Base-by-base conservation (phyloP, 2,888 invertebrate genomes). In the Myopa tessellatipennis region DNA sequence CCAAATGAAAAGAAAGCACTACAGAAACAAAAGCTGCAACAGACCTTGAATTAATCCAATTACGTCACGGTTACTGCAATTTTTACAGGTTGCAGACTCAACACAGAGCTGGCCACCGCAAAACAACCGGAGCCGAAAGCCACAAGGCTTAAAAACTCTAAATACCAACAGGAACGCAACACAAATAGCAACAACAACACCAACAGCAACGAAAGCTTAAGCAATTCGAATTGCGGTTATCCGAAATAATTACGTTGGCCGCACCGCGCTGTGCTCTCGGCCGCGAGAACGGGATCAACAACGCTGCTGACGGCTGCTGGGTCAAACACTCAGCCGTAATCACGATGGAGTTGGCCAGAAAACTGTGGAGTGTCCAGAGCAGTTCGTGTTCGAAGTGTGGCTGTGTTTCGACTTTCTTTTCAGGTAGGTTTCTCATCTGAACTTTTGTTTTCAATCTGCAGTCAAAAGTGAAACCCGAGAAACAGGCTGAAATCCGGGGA, bases 31-130 rank as follows among this genome's bases (percentile, higher is more conserved):
- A 55, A n/a, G 60, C 38, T 60, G 58, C 74, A 74, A 12, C 75
- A 60, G 60, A 69, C 75, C 75, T 68, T 75, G 75, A 75, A 75
- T 75, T 69, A 65, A 69, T 75, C 75, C 69, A 75, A 75, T 75
- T 75, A 75, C 69, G 58, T 34, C 60, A 60, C 75, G 45, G 58
- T 34, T 50, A 45, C 45, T 14, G 50, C 58, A 63, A 58, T 18
- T 52, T 65, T 65, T 65, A 18, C 63, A 65, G 73, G n/a, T 61
- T 26, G 55, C 26, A 34, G 26, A 16, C 18, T 26, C 26, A 26
- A 26, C 26, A 77, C 72, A 55, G 36, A 16, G 55, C 52, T n/a
- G 50, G 10, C 63, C 26, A 50, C 45, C 61, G 63, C 73, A 67
- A n/a, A 18, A 52, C 74, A 40, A 26, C 65, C 72, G 60, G 40